A percentile compares a stretch with the other conserved stretches of the same genome.
These are phyloP conservation scores for Hemibagrus guttatus DNA, from an alignment of 2,797 vertebrate species.

Conservation along the genomic window DNA sequence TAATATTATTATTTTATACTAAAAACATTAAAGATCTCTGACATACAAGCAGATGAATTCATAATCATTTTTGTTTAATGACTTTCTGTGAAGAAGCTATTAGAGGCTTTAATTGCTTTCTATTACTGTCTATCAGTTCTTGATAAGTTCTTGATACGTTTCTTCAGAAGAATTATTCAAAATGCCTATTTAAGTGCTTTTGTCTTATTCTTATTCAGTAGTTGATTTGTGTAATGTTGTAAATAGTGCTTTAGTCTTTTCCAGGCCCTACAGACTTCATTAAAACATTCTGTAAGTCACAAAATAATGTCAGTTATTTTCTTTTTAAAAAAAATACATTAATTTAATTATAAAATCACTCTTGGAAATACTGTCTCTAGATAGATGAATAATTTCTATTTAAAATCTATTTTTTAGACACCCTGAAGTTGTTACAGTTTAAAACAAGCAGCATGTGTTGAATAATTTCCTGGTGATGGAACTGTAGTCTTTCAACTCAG, in stretches of 20 bases:
- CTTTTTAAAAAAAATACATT: background rate
- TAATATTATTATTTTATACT: background rate
- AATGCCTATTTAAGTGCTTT: background rate
- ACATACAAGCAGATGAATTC: background rate
- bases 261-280: background rate
- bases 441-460: slow-evolving; percentile 13
- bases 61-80: background rate
- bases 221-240: background rate
- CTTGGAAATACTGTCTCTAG: background rate
- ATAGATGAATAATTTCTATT: background rate
- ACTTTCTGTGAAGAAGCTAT: slow-evolving; percentile 4
- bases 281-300: background rate
- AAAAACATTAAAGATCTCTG: slow-evolving; percentile 3
- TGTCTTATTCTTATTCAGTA: background rate
- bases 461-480: slow-evolving; percentile 42
- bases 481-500: slow-evolving; percentile 31
- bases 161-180: background rate
- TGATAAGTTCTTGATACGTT: background rate
- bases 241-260: background rate
- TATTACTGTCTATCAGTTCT: background rate
- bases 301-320: background rate
- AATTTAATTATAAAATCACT: background rate
- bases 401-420: background rate
- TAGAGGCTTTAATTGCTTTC: slow-evolving; percentile 10
- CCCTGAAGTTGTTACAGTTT: slow-evolving; percentile 1